These are phyloP conservation scores for Oreonectes daqikongensis DNA, from an alignment of 2,797 vertebrate species.

Conservation along the genomic window DNA sequence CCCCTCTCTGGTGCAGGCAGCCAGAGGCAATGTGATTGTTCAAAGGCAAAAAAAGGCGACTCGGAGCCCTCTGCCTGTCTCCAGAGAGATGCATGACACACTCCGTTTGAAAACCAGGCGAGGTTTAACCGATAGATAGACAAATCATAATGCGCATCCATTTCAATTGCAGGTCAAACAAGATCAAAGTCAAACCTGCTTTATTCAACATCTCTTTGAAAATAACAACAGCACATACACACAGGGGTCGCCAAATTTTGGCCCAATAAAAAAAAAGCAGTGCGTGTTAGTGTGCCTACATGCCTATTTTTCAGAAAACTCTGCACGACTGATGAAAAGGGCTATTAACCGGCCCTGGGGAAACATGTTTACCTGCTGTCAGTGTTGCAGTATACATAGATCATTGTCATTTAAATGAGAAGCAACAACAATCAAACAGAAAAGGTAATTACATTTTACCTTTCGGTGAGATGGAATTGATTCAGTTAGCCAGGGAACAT, in stretches of 20 bases:
- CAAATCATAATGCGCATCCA: conserved; percentile 51
- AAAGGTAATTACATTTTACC: conserved; percentile 65
- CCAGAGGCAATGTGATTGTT: conserved; percentile 54
- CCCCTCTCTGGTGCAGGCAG: conserved; percentile 41
- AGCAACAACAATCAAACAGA: conserved; percentile 64
- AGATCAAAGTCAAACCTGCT: conserved; percentile 50
- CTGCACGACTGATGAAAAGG: conserved; percentile 54
- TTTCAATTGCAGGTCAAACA: conserved; percentile 50
- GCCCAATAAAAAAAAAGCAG: conserved; percentile 32
- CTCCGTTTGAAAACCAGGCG: conserved; percentile 40
- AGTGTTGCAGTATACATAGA: conserved; percentile 59
- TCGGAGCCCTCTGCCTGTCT: conserved; percentile 49
- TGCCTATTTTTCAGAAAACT: conserved; percentile 50
- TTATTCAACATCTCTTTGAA: conserved; percentile 44
- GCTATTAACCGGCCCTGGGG: conserved; percentile 55
- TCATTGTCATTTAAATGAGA: conserved; percentile 66
- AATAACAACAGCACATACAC: conserved; percentile 27
- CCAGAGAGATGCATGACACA: conserved; percentile 45
- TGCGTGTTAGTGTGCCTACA: conserved; percentile 1
- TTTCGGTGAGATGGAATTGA: conserved; percentile 61
- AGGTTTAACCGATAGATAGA: conserved; percentile 51
- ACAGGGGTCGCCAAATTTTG: conserved; percentile 4
- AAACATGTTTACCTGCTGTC: conserved; percentile 66
- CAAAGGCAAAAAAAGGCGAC: conserved; percentile 52
- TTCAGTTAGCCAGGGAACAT: conserved; percentile 59